Conservation (phyloP, 2,888 invertebrate species). For the Drosophila planitibia region DNA sequence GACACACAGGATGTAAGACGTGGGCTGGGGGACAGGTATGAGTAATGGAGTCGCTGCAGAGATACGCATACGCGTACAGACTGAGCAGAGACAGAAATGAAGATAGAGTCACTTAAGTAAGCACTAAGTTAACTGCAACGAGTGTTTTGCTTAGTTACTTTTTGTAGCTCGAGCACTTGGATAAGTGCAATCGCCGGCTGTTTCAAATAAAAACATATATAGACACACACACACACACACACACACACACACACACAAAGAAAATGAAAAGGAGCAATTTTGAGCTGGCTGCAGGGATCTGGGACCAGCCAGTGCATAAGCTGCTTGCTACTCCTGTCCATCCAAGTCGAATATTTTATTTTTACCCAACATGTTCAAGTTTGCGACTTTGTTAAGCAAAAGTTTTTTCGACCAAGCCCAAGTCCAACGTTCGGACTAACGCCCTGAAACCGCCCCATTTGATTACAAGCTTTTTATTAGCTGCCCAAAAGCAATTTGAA, state of each 20-base stretch:
- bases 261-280: conserved; percentile 22
- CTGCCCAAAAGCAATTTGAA: conserved; percentile 76
- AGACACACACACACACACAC: conserved; percentile 8
- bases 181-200: conserved; percentile 59
- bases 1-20: conserved; percentile 33
- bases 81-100: conserved; percentile 20
- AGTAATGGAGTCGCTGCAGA: conserved; percentile 31
- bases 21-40: conserved; percentile 39
- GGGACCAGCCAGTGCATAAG: conserved; percentile 44
- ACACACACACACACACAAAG: conserved; percentile 1
- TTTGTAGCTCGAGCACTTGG: conserved; percentile 55
- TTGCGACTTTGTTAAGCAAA: conserved; percentile 64
- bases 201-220: conserved; percentile 16
- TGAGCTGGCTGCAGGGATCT: conserved; percentile 48
- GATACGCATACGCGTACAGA: conserved; percentile 50
- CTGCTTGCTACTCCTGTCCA: conserved; percentile 69
- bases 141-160: conserved; percentile 80
- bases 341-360: conserved; percentile 68
- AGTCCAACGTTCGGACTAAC: conserved; percentile 6
- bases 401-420: conserved; percentile 42
- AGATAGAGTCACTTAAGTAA: conserved; percentile 71
- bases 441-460: conserved; percentile 47
- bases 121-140: conserved; percentile 75
- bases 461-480: conserved; percentile 76
- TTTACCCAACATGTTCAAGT: conserved; percentile 65